These are phyloP conservation scores for Spodoptera frugiperda DNA, from an alignment of 1,140 invertebrate genomes.

Conservation along the genomic window DNA sequence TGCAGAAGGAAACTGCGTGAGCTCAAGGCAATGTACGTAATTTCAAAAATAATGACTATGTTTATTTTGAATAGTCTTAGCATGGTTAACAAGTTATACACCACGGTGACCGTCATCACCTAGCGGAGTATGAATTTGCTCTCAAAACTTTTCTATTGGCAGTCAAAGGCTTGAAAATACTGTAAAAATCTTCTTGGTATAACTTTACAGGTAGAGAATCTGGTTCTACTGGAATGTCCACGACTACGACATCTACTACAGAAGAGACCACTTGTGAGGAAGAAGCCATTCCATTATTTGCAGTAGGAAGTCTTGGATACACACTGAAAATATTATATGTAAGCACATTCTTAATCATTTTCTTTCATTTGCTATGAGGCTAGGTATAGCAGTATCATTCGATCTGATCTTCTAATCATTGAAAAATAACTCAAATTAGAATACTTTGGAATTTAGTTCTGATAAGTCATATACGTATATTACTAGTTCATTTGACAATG, in stretches of 20 bases:
- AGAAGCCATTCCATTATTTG: not conserved
- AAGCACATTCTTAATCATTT: not conserved
- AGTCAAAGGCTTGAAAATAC: no score
- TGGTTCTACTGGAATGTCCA: not conserved
- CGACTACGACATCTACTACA: not conserved
- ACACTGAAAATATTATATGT: constrained; percentile 34
- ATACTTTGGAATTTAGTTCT: no score
- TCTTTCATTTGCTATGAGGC: not conserved
- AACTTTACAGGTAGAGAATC: not conserved
- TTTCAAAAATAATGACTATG: no score
- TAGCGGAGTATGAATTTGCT: no score
- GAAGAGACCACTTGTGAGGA: not conserved
- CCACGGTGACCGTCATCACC: no score
- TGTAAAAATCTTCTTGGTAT: not conserved
- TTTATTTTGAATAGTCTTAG: not conserved
- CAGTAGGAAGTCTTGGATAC: constrained; percentile 2
- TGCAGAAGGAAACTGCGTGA: constrained; percentile 6
- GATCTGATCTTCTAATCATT: no score
- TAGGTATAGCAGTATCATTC: no score
- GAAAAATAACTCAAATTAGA: no score
- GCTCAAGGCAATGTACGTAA: constrained; percentile 5
- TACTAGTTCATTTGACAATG: no score
- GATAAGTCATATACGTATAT: no score
- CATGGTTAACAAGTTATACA: no score
- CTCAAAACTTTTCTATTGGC: no score